A percentile compares a stretch with the other conserved stretches of the same genome.
Conservation (phyloP, 2,113 vertebrate species). For the Echinops telfairi region DNA sequence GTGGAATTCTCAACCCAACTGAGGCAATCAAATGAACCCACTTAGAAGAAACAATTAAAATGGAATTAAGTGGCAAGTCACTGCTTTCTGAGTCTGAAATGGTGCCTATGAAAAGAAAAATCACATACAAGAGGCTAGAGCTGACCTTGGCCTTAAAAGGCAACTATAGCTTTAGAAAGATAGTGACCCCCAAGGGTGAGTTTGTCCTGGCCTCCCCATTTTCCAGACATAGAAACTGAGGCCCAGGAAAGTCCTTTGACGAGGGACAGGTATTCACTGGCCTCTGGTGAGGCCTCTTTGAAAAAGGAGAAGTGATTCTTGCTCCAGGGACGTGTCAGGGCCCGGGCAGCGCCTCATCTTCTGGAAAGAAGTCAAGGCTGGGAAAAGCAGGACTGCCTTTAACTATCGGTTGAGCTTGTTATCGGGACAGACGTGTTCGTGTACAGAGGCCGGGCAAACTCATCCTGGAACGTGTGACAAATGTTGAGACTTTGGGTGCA, state of each 20-base stretch:
- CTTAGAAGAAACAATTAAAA: neutral
- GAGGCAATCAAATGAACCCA: conserved; percentile 6
- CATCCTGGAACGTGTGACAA: neutral
- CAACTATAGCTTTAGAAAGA: neutral
- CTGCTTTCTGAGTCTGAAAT: conserved; percentile 9
- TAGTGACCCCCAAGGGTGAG: neutral
- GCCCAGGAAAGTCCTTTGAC: neutral
- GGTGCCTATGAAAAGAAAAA: neutral
- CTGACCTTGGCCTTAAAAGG: neutral
- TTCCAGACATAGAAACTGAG: neutral
- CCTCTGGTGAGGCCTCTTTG: neutral
- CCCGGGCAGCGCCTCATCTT: neutral
- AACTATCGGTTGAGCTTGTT: neutral
- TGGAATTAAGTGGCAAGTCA: conserved; percentile 32
- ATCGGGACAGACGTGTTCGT: neutral
- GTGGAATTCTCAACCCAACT: neutral
- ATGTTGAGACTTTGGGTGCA: neutral
- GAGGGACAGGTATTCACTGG: neutral
- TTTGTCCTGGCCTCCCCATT: neutral
- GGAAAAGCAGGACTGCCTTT: neutral
- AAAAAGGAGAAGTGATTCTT: conserved; percentile 8
- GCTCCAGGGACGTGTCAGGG: neutral
- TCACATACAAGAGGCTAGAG: neutral
- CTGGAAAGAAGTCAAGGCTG: neutral
- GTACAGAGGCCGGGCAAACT: neutral